Evolutionary conservation across 1,140 invertebrate genomes (phyloP).

Genomic region (Pectinophora gossypiella): DNA sequence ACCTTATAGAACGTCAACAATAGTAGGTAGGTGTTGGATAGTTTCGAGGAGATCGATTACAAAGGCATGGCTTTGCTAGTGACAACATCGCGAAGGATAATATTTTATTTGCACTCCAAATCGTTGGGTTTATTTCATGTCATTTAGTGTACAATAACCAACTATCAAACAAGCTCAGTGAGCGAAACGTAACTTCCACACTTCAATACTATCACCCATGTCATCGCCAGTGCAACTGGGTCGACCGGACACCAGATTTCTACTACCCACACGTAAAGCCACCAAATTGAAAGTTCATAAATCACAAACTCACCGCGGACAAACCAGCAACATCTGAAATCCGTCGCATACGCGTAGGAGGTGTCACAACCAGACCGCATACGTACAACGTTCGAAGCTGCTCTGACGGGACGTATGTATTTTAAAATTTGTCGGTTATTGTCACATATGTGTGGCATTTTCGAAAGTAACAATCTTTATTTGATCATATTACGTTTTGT

Average conservation of each 20-base stretch:
- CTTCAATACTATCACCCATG: slow-evolving; percentile 56
- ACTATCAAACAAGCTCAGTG: slow-evolving; percentile 8
- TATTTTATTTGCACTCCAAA: too few relatives aligned
- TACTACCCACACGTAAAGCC: slow-evolving; percentile 40
- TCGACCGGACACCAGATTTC: slow-evolving; percentile 60
- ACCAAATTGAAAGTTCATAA: slow-evolving; percentile 33
- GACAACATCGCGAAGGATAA: too few relatives aligned
- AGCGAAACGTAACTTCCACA: slow-evolving; percentile 36
- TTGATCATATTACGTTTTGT: not conserved
- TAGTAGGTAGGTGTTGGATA: too few relatives aligned
- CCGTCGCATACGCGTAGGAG: slow-evolving; percentile 29
- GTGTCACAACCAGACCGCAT: slow-evolving; percentile 8
- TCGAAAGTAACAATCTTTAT: slow-evolving; percentile 9
- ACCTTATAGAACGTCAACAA: too few relatives aligned
- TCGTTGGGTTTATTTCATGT: too few relatives aligned
- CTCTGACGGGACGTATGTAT: slow-evolving; percentile 1
- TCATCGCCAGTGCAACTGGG: slow-evolving; percentile 49
- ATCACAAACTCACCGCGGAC: slow-evolving; percentile 27
- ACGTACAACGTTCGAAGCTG: not conserved
- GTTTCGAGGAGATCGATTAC: too few relatives aligned
- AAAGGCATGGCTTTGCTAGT: too few relatives aligned
- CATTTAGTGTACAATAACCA: not conserved
- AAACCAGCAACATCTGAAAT: slow-evolving; percentile 31
- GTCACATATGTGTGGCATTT: slow-evolving; percentile 7
- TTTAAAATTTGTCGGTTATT: slow-evolving; percentile 11